A percentile compares a stretch with the other conserved stretches of the same genome.
These are phyloP conservation scores for Ageneiosus marmoratus DNA, from an alignment of 2,113 vertebrate genomes.

Conservation along the genomic window DNA sequence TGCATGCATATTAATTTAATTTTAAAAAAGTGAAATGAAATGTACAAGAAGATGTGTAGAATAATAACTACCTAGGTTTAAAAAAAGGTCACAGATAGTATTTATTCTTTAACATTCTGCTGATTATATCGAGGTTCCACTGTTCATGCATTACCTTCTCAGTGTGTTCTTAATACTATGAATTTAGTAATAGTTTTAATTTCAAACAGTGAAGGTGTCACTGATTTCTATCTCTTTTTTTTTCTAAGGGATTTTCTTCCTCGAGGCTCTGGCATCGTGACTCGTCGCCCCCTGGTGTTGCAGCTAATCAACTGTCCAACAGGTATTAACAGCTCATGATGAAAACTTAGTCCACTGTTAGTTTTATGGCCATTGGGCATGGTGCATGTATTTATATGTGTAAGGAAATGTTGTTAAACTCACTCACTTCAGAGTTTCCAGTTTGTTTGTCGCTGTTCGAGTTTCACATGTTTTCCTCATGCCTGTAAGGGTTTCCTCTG, in stretches of 20 bases:
- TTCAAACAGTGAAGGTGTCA: neutral
- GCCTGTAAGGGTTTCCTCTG: neutral
- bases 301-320: slow-evolving; percentile 88
- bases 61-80: neutral
- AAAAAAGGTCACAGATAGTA: neutral
- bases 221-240: neutral
- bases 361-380: neutral
- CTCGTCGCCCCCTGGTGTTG: slow-evolving; percentile 89
- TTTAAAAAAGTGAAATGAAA: neutral
- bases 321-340: slow-evolving; percentile 70
- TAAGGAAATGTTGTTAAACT: neutral
- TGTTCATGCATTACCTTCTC: neutral
- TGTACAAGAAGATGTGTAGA: neutral
- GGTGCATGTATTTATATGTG: neutral
- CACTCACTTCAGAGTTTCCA: neutral
- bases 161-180: neutral
- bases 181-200: neutral
- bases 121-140: neutral
- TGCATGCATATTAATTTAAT: neutral
- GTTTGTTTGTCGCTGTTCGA: neutral
- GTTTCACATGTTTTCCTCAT: neutral
- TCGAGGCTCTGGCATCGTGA: slow-evolving; percentile 93
- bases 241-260: slow-evolving; percentile 88
- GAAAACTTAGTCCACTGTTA: neutral
- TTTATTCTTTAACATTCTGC: neutral